Evolutionary conservation across 2,888 invertebrate genomes (phyloP), one percentile per base, ranked within the genome.

Genomic region (Dolomedes plantarius): DNA sequence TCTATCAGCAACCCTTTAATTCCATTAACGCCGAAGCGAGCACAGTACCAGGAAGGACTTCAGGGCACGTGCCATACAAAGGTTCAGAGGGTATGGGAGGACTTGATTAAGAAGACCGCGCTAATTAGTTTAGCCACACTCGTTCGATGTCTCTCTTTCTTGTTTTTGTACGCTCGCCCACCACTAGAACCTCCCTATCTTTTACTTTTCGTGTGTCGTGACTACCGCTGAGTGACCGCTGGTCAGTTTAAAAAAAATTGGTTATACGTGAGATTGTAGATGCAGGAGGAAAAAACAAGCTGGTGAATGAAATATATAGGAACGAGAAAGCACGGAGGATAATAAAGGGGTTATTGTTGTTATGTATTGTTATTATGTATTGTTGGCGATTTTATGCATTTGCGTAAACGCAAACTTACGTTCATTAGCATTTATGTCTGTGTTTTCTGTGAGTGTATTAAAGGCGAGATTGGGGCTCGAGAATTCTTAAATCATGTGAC

Each of bases 1-100:
- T 83, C 83, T 76, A 83, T 83, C 83, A 76, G 82, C 71, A 76
- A 50, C 71, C 65, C 71, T 76, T 76, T 82, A 82, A 82, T 82
- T 82, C 71, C 72, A 83, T 83, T 83, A 83, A 67, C 69, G 29
- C 68, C 19, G 56, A 36, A 36, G 5, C 1, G 11, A 7, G 13
- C 9, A 46, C 13, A 62, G 67, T 13, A 27, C 28, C 56, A n/a
- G 71, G 69, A 36, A 19, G 41, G 67, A 50, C 77, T 65, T 50
- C 36, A 9, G 5, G 83, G 72, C 83, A 83, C 83, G 83, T 83
- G 83, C 83, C 77, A 77, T 72, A n/a, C n/a, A n/a, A n/a, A 83
- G 83, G 83, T 83, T 77, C 50, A 19, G 32, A n/a, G 23, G 56
- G 3, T 19, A 23, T 56, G 56, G 23, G n/a, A 23, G 81, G 75